Conservation (phyloP, 2,797 vertebrate species). For the Platalea minor region DNA sequence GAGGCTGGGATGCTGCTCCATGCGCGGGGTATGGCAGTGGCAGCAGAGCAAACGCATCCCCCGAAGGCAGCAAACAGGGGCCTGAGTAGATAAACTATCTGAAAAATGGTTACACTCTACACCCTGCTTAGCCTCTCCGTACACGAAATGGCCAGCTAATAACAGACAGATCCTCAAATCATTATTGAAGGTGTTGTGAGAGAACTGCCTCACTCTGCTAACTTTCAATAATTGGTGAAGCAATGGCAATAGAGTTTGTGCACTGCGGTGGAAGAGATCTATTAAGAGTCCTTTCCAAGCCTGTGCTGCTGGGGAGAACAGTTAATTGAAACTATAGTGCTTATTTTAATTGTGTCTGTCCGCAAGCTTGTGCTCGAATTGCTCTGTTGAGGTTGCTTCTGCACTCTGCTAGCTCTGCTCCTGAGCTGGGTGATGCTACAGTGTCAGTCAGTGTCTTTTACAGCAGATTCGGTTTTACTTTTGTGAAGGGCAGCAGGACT, state of each 20-base stretch:
- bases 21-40: accelerated
- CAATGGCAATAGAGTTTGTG: slow-evolving; percentile 66
- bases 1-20: neutral
- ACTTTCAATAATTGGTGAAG: slow-evolving; percentile 49
- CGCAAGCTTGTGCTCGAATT: neutral
- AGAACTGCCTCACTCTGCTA: slow-evolving; percentile 62
- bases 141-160: neutral
- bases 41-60: neutral
- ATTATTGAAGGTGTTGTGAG: slow-evolving; percentile 34
- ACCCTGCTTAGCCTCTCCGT: neutral
- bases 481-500: neutral
- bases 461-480: neutral
- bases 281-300: slow-evolving; percentile 58
- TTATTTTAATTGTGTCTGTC: slow-evolving; percentile 66
- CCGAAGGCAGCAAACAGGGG: accelerated
- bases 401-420: neutral
- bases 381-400: slow-evolving; percentile 8
- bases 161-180: slow-evolving; percentile 45
- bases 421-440: neutral
- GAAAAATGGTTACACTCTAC: neutral
- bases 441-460: neutral
- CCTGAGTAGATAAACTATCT: neutral
- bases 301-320: slow-evolving; percentile 38
- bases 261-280: slow-evolving; percentile 66
- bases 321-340: slow-evolving; percentile 68